phyloP scores from a whole-genome alignment of 2,888 invertebrate genomes.

The Sepioteuthis lessoniana region DNA sequence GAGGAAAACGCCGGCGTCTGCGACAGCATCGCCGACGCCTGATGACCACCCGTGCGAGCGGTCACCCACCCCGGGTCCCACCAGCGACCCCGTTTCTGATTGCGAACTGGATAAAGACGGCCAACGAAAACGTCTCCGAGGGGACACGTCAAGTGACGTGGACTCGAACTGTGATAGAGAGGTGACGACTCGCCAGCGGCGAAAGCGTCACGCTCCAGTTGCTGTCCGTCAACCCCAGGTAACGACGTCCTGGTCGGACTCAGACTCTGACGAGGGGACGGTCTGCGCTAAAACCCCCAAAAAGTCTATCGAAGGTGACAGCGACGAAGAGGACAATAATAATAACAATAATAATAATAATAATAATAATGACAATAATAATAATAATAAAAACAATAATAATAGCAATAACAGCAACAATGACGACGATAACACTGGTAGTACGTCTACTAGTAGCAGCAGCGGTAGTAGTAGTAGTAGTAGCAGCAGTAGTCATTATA shows the following conservation, averaged over 20 bases:
- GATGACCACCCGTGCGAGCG: not conserved
- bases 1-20: not conserved
- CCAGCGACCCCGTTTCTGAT: not conserved
- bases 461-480: not conserved
- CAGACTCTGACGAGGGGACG: slow-evolving; percentile 51
- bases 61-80: not conserved
- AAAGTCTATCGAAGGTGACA: not conserved
- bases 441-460: not conserved
- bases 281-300: slow-evolving; percentile 35
- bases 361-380: not conserved
- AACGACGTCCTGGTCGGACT: slow-evolving; percentile 51
- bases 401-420: not conserved
- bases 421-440: slow-evolving; percentile 37
- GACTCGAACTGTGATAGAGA: slow-evolving; percentile 39
- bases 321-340: not conserved
- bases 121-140: not conserved
- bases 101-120: not conserved
- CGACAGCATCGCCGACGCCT: not conserved
- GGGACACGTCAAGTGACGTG: not conserved
- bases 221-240: slow-evolving; percentile 51
- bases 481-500: not conserved
- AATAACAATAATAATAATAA: slow-evolving; percentile 3
- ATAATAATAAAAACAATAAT: slow-evolving; percentile 35
- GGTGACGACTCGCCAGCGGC: not conserved
- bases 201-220: slow-evolving; percentile 54